These are phyloP conservation scores for Tragopan temminckii DNA, from an alignment of 2,797 vertebrate genomes.

Conservation along the genomic window DNA sequence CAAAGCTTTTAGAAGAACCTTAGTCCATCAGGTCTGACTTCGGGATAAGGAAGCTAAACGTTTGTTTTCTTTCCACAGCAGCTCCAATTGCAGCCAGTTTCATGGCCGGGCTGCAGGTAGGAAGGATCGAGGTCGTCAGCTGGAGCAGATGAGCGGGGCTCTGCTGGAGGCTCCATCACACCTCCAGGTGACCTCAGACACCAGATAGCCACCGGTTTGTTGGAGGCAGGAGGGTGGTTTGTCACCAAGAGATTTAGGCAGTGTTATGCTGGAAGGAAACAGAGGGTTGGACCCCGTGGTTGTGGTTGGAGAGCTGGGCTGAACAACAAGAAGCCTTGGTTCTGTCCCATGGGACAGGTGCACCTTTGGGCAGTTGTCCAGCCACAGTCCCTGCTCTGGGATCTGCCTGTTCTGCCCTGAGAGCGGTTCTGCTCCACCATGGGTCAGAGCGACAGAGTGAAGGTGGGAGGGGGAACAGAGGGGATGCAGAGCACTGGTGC, in stretches of 20 bases:
- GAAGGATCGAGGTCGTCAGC: background rate
- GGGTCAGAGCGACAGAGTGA: accelerated
- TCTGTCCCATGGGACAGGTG: background rate
- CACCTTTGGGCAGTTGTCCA: background rate
- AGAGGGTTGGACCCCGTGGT: background rate
- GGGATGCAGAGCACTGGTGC: background rate
- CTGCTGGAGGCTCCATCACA: background rate
- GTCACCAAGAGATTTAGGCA: background rate
- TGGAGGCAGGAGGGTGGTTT: background rate
- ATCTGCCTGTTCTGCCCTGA: background rate
- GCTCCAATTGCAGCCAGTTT: background rate
- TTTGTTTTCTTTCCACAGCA: background rate
- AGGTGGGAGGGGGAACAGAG: background rate
- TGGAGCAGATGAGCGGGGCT: background rate
- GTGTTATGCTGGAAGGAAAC: background rate
- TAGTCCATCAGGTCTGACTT: background rate
- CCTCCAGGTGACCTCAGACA: background rate
- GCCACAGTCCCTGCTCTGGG: background rate
- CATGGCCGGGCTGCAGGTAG: background rate
- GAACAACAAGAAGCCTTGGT: background rate
- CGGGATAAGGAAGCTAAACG: background rate
- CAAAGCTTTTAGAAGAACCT: background rate
- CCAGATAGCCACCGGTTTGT: background rate
- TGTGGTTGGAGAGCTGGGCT: background rate
- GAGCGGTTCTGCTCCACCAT: background rate